Percentiles rank a stretch among this genome's conserved stretches.
These are phyloP conservation scores for Drosophila arawakana DNA, from an alignment of 1,140 invertebrate genomes.

Conservation along the genomic window DNA sequence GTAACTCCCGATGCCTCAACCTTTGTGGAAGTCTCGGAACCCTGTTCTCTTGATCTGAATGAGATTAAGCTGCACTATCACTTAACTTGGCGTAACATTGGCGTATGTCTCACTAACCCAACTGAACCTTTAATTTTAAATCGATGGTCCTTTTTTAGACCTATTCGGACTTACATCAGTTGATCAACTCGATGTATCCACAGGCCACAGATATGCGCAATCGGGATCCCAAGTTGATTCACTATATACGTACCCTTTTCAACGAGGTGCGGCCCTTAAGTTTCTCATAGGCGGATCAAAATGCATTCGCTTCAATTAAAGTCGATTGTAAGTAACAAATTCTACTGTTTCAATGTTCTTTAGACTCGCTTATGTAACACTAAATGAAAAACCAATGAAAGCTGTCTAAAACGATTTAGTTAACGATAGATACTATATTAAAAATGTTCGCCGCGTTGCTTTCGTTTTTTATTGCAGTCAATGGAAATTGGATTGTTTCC, in stretches of 20 bases:
- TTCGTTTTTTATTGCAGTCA: no score
- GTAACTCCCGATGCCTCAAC: slow-evolving; percentile 68
- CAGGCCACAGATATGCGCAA: slow-evolving; percentile 64
- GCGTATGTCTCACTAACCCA: slow-evolving; percentile 33
- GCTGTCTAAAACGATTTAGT: not conserved
- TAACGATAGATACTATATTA: not conserved
- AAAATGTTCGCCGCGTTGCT: not conserved
- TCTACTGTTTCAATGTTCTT: slow-evolving; percentile 28
- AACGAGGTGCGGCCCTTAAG: slow-evolving; percentile 67
- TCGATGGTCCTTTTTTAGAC: slow-evolving; percentile 22
- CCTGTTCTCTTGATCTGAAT: slow-evolving; percentile 58
- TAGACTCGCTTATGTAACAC: slow-evolving; percentile 10
- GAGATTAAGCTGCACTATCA: slow-evolving; percentile 47
- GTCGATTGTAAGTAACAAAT: slow-evolving; percentile 26
- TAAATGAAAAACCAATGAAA: not conserved
- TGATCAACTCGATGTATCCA: slow-evolving; percentile 72
- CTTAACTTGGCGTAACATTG: slow-evolving; percentile 72
- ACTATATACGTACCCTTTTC: slow-evolving; percentile 60
- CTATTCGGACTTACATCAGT: slow-evolving; percentile 71
- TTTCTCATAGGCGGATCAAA: slow-evolving; percentile 56
- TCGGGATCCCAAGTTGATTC: slow-evolving; percentile 63
- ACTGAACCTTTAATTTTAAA: not conserved
- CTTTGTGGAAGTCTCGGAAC: slow-evolving; percentile 72
- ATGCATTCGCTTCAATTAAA: slow-evolving; percentile 61
- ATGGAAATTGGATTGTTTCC: no score